These are phyloP conservation scores for Steinernema scapterisci DNA, from an alignment of 2,888 invertebrate species.

Conservation along the genomic window DNA sequence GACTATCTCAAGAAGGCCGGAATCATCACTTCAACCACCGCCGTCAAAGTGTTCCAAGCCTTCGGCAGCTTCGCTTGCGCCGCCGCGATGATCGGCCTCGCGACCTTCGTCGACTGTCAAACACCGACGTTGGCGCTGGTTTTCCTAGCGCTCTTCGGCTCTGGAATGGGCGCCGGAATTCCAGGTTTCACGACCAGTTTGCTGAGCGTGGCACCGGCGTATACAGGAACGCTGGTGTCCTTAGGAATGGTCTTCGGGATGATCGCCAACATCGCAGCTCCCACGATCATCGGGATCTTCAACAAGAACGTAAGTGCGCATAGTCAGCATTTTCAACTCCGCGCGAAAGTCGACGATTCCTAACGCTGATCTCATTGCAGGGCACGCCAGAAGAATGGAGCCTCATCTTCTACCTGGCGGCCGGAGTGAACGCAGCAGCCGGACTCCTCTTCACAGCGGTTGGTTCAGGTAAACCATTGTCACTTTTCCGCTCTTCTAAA, in stretches of 20 bases:
- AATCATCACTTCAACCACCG: conserved; percentile 44
- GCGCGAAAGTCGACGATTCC: background rate
- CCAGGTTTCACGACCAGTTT: conserved; percentile 47
- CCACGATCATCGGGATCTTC: conserved; percentile 41
- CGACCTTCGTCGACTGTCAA: conserved; percentile 47
- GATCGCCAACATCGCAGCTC: conserved; percentile 40
- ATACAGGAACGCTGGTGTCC: conserved; percentile 39
- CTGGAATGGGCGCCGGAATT: conserved; percentile 36
- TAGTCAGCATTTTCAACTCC: too few relatives aligned
- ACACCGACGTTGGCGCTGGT: conserved; percentile 45
- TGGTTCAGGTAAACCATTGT: conserved; percentile 32
- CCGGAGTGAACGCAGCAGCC: conserved; percentile 35
- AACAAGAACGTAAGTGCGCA: conserved; percentile 32
- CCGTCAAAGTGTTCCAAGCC: conserved; percentile 48
- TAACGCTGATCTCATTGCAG: conserved; percentile 2
- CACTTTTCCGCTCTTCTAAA: background rate
- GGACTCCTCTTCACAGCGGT: conserved; percentile 37
- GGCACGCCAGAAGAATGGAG: conserved; percentile 38
- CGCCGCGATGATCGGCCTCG: conserved; percentile 41
- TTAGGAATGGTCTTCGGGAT: conserved; percentile 39
- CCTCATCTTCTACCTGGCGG: conserved; percentile 27
- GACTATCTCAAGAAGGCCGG: conserved; percentile 49
- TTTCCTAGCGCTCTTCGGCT: conserved; percentile 46
- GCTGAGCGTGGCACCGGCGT: conserved; percentile 43
- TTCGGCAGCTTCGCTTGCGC: conserved; percentile 49